Percentiles rank a stretch among this genome's conserved stretches.
Conservation (phyloP, 2,888 invertebrate species). For the Pandemis heparana region DNA sequence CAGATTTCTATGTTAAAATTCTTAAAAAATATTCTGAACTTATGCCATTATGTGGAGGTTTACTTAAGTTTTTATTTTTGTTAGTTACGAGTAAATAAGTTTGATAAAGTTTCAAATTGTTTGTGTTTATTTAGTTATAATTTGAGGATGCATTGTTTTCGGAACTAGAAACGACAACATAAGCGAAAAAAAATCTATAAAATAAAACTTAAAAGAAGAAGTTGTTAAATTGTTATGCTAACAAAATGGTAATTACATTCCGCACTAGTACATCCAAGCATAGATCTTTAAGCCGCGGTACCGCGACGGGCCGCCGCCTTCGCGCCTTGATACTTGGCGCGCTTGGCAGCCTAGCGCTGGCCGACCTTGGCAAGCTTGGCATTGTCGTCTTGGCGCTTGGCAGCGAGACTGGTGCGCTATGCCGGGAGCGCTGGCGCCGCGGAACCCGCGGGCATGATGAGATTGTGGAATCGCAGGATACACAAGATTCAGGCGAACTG, state of each 20-base stretch:
- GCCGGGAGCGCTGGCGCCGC: conserved; percentile 55
- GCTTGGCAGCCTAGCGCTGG: conserved; percentile 50
- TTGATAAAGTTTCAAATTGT: too few relatives aligned
- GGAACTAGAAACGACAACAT: background rate
- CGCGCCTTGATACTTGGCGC: conserved; percentile 50
- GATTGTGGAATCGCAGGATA: conserved; percentile 48
- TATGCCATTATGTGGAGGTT: too few relatives aligned
- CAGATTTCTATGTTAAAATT: background rate
- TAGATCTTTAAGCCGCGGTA: conserved; percentile 79
- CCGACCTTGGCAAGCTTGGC: conserved; percentile 48
- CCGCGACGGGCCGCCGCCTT: conserved; percentile 71
- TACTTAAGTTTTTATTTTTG: too few relatives aligned
- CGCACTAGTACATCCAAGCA: conserved; percentile 85
- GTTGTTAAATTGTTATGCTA: conserved; percentile 17
- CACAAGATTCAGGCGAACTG: conserved; percentile 61
- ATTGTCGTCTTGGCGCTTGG: conserved; percentile 46
- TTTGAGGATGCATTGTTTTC: background rate
- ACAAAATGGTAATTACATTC: conserved; percentile 70
- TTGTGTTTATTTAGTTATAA: background rate
- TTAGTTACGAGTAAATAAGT: too few relatives aligned
- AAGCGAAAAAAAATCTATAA: conserved; percentile 3
- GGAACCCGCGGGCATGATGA: conserved; percentile 45
- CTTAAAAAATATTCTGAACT: background rate
- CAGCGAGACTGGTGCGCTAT: conserved; percentile 48
- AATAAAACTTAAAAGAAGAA: conserved; percentile 24